Conservation (phyloP, 2,888 invertebrate genomes). For the Abrostola triplasia region DNA sequence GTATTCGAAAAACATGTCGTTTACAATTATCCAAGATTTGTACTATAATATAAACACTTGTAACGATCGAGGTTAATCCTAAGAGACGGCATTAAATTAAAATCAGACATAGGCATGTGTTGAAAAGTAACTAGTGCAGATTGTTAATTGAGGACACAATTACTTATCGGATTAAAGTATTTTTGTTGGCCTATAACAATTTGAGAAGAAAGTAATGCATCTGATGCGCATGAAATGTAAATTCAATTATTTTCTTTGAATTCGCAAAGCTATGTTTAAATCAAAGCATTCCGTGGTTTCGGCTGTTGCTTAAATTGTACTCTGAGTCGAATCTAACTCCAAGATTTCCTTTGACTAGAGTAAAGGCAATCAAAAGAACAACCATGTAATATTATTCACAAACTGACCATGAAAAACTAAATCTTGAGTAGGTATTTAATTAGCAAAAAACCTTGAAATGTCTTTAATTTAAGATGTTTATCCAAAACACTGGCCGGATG, state of each 20-base stretch:
- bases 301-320: no score
- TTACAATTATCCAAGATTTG: slow-evolving; percentile 42
- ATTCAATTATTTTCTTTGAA: no score
- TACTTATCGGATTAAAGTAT: not conserved
- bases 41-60: slow-evolving; percentile 12
- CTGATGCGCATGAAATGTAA: no score
- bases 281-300: no score
- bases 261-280: no score
- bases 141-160: not conserved
- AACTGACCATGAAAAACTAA: slow-evolving; percentile 13
- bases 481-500: slow-evolving; percentile 57
- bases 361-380: no score
- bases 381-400: not conserved
- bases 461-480: slow-evolving; percentile 33
- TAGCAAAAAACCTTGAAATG: slow-evolving; percentile 32
- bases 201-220: no score
- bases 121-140: not conserved
- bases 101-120: not conserved
- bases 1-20: slow-evolving; percentile 37
- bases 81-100: slow-evolving; percentile 14
- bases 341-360: no score
- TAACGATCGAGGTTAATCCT: slow-evolving; percentile 4
- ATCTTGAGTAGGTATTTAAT: slow-evolving; percentile 4
- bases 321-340: no score
- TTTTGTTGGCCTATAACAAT: no score